Conservation (phyloP, 1,140 invertebrate species). For the Lasioglossum albipes region DNA sequence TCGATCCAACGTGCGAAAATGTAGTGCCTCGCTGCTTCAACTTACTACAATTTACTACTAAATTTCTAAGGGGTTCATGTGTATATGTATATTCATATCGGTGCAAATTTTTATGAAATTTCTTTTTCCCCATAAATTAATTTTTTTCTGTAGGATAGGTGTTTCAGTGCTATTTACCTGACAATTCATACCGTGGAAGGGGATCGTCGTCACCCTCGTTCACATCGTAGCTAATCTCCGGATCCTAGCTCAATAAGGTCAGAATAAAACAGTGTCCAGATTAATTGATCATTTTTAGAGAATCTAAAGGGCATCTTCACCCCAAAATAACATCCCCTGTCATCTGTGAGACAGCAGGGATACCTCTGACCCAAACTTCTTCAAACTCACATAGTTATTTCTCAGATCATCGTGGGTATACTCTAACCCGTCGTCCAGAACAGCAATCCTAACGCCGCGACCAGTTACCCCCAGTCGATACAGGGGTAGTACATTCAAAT, state of each 20-base stretch:
- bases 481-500: constrained; percentile 89
- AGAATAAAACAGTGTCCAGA: not conserved
- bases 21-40: no score
- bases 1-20: not conserved
- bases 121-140: no score
- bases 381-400: constrained; percentile 87
- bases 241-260: constrained; percentile 82
- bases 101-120: no score
- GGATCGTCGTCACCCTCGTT: constrained; percentile 90
- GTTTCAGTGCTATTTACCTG: constrained; percentile 60
- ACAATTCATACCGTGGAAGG: constrained; percentile 84
- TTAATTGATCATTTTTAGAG: not conserved
- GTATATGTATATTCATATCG: no score
- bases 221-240: constrained; percentile 91
- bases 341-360: constrained; percentile 14
- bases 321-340: constrained; percentile 13
- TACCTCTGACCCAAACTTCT: constrained; percentile 8
- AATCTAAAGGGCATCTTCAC: not conserved
- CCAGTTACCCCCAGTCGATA: constrained; percentile 91
- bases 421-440: constrained; percentile 94
- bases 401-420: constrained; percentile 89
- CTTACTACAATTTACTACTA: no score
- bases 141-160: no score
- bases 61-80: no score
- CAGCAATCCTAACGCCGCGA: constrained; percentile 87